phyloP scores from a whole-genome alignment of 2,797 vertebrate species.

The Coregonus suidteri region DNA sequence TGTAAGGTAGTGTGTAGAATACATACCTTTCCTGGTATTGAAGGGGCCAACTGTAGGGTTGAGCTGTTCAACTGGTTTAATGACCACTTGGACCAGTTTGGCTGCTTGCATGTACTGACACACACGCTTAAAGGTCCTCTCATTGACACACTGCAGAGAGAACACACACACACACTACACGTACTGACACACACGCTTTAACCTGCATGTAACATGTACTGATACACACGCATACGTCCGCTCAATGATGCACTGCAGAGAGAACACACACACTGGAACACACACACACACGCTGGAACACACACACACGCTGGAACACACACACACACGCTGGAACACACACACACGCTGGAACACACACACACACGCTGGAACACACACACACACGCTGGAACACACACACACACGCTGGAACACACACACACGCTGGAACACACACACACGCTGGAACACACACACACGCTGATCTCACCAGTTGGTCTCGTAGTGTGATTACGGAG shows the following conservation, averaged over 20 bases:
- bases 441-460: constrained; percentile 61
- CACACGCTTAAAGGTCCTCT: constrained; percentile 82
- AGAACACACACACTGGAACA: no score
- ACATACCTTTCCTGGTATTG: constrained; percentile 87
- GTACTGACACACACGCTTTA: neutral
- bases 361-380: no score
- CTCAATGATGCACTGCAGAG: constrained; percentile 80
- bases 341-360: constrained; percentile 68
- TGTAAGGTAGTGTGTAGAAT: neutral
- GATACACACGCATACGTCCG: constrained; percentile 37
- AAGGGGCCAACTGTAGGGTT: constrained; percentile 80
- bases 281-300: constrained; percentile 63
- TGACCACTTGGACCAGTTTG: constrained; percentile 80
- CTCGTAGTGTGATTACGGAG: constrained; percentile 76
- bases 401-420: constrained; percentile 67
- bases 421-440: no score
- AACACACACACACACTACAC: constrained; percentile 10
- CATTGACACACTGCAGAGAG: constrained; percentile 77
- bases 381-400: neutral
- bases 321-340: neutral
- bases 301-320: no score
- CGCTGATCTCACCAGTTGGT: constrained; percentile 84
- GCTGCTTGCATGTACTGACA: constrained; percentile 86
- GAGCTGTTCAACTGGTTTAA: constrained; percentile 82
- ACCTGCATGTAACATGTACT: neutral